Evolutionary conservation across 1,140 invertebrate species (phyloP).

Genomic region (Lepidostoma basale): DNA sequence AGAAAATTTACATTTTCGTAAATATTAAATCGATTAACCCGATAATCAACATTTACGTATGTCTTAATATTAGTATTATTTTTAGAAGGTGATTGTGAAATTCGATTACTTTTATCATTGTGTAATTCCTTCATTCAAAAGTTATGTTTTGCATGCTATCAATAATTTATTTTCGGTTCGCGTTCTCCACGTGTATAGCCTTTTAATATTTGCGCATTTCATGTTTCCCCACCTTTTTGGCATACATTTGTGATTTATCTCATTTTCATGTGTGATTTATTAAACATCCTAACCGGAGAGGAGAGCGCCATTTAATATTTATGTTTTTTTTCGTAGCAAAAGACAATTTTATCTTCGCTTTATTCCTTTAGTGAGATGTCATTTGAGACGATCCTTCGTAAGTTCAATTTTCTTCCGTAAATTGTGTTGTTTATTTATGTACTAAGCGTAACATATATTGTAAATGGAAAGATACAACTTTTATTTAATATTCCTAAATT

Average conservation of each 20-base stretch:
- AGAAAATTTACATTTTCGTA: no score
- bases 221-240: slow-evolving; percentile 1
- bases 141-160: not conserved
- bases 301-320: slow-evolving; percentile 6
- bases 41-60: no score
- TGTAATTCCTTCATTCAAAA: not conserved
- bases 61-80: no score
- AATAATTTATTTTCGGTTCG: not conserved
- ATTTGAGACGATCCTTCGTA: not conserved
- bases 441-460: no score
- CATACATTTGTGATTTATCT: slow-evolving; percentile 9
- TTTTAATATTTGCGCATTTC: slow-evolving; percentile 7
- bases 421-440: not conserved
- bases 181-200: not conserved
- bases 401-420: not conserved
- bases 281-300: not conserved
- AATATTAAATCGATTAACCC: no score
- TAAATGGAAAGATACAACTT: no score
- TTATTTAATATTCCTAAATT: no score
- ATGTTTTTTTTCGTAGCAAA: slow-evolving; percentile 7
- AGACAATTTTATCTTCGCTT: slow-evolving; percentile 7
- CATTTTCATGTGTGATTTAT: slow-evolving; percentile 14
- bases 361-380: not conserved
- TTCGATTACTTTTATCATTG: not conserved
- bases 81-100: no score